phyloP scores from a whole-genome alignment of 1,140 invertebrate genomes.

The Chrysopa pallens region DNA sequence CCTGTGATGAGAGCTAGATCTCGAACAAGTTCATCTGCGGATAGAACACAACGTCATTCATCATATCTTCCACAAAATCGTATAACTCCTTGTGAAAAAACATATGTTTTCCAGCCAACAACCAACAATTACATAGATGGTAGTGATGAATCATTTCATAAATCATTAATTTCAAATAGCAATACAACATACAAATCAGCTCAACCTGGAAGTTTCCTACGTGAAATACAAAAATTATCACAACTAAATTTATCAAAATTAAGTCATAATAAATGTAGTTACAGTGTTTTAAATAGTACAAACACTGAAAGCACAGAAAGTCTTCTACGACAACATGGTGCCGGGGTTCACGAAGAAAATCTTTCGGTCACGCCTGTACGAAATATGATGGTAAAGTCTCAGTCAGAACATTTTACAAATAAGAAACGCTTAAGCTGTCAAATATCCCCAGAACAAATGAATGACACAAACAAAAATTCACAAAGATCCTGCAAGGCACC shows the following conservation, averaged over 20 bases:
- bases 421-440: slow-evolving; percentile 16
- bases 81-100: slow-evolving; percentile 21
- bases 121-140: slow-evolving; percentile 23
- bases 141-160: slow-evolving; percentile 8
- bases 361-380: slow-evolving; percentile 9
- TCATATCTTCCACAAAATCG: slow-evolving; percentile 23
- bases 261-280: slow-evolving; percentile 47
- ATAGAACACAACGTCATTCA: slow-evolving; percentile 19
- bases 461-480: slow-evolving; percentile 4
- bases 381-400: slow-evolving; percentile 36
- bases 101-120: slow-evolving; percentile 22
- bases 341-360: slow-evolving; percentile 8
- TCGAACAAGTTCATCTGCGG: slow-evolving; percentile 17
- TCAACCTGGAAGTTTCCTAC: slow-evolving; percentile 32
- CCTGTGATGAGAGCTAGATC: slow-evolving; percentile 14
- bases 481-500: slow-evolving; percentile 4
- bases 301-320: slow-evolving; percentile 49
- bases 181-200: slow-evolving; percentile 9
- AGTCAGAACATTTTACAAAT: slow-evolving; percentile 38
- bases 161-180: slow-evolving; percentile 4
- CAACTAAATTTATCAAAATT: slow-evolving; percentile 50
- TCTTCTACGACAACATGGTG: slow-evolving; percentile 23
- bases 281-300: slow-evolving; percentile 41
- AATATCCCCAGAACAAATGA: slow-evolving; percentile 10
- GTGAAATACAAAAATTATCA: slow-evolving; percentile 54